phyloP scores from a whole-genome alignment of 2,113 vertebrate genomes.

The Craseonycteris thonglongyai region DNA sequence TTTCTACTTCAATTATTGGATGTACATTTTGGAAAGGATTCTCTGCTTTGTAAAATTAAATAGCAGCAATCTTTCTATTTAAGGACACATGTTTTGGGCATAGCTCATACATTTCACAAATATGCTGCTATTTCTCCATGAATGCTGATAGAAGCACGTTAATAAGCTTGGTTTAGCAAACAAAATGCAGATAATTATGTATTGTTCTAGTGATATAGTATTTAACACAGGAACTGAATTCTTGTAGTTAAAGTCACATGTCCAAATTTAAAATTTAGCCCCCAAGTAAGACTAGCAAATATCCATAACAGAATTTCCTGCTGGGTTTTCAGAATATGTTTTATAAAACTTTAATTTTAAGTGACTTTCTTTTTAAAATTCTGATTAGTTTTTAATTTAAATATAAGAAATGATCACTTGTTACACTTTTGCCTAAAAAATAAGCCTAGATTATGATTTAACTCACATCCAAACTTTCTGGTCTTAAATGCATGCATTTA shows the following conservation, averaged over 20 bases:
- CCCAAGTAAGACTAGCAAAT: constrained; percentile 36
- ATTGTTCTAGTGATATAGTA: constrained; percentile 35
- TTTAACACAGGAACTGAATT: constrained; percentile 50
- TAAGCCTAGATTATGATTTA: constrained; percentile 21
- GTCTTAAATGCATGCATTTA: constrained; percentile 28
- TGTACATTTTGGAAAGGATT: constrained; percentile 13
- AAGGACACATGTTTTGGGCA: constrained; percentile 13
- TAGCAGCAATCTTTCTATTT: constrained; percentile 18
- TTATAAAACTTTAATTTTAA: constrained; percentile 56
- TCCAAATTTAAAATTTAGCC: constrained; percentile 46
- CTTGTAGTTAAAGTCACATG: constrained; percentile 32
- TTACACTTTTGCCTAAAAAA: constrained; percentile 38
- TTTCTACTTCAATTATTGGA: constrained; percentile 26
- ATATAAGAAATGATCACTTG: constrained; percentile 44
- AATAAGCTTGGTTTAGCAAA: constrained; percentile 64
- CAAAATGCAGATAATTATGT: constrained; percentile 55
- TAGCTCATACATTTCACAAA: constrained; percentile 51
- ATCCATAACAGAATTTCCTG: constrained; percentile 61
- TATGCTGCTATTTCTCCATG: constrained; percentile 36
- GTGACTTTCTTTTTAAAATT: constrained; percentile 10
- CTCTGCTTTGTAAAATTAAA: constrained; percentile 62
- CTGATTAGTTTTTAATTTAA: constrained; percentile 57
- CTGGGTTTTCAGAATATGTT: constrained; percentile 40
- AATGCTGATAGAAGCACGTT: constrained; percentile 37
- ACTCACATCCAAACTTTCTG: constrained; percentile 5